A percentile compares a stretch with the other conserved stretches of the same genome.
Conservation (phyloP, 2,797 vertebrate genomes). For the Ceyx erithaca region DNA sequence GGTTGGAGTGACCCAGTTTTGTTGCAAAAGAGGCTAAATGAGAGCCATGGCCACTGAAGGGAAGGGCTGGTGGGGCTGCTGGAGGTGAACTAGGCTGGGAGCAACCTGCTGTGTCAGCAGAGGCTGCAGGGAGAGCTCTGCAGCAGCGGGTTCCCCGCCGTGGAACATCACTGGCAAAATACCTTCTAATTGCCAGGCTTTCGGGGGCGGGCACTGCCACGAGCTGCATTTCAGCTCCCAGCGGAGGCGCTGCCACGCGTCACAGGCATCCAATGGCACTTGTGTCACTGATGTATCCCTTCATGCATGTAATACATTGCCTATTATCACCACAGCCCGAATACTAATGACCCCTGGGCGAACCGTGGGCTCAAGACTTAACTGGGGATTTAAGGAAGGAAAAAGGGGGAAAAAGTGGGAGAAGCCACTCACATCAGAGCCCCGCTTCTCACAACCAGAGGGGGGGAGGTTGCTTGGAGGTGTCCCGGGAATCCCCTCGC, state of each 20-base stretch:
- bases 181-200: constrained; percentile 72
- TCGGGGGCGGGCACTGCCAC: background rate
- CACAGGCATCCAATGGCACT: constrained; percentile 66
- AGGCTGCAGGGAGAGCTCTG: background rate
- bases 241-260: constrained; percentile 15
- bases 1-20: background rate
- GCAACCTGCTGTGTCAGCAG: background rate
- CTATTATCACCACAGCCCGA: constrained; percentile 26
- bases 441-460: background rate
- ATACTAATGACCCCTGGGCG: constrained; percentile 53
- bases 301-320: constrained; percentile 60
- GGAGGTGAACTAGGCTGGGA: background rate
- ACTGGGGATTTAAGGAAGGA: background rate
- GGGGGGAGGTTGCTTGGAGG: background rate
- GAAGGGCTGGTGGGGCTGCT: background rate
- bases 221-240: constrained; percentile 48
- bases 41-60: background rate
- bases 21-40: background rate
- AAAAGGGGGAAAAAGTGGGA: background rate
- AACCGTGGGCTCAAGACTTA: background rate
- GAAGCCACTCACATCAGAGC: accelerated
- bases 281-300: constrained; percentile 64
- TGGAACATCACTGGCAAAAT: constrained; percentile 19
- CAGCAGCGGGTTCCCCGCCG: constrained; percentile 2
- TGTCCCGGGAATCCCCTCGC: accelerated